These are phyloP conservation scores for Turnix velox DNA, from an alignment of 2,113 vertebrate species.

Conservation along the genomic window DNA sequence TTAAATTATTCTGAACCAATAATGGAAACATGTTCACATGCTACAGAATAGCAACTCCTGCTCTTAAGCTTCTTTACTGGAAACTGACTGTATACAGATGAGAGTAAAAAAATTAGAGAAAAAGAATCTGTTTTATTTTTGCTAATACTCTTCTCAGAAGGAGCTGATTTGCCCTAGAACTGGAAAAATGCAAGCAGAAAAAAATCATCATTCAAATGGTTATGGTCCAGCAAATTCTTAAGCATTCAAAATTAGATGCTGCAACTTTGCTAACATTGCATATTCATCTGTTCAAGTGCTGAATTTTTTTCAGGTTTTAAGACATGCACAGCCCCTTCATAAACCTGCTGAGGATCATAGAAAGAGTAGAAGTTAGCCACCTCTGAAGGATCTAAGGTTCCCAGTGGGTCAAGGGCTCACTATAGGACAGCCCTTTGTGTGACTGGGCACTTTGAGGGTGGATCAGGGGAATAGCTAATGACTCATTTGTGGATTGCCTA, in stretches of 20 bases:
- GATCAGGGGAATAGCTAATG: conserved; percentile 9
- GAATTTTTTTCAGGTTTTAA: not conserved
- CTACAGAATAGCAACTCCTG: not conserved
- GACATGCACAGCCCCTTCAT: not conserved
- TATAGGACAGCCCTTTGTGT: not conserved
- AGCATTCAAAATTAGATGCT: not conserved
- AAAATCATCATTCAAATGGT: not conserved
- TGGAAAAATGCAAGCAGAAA: not conserved
- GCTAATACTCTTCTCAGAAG: not conserved
- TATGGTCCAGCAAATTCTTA: not conserved
- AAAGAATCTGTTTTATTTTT: not conserved
- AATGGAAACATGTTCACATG: not conserved
- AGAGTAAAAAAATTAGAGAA: not conserved
- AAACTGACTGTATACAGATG: not conserved
- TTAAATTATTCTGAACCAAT: not conserved
- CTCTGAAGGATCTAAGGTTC: not conserved
- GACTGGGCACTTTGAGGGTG: not conserved
- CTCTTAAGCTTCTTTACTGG: not conserved
- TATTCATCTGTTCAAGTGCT: not conserved
- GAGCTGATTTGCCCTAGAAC: not conserved
- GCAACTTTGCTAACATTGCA: not conserved
- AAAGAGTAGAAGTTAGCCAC: not conserved
- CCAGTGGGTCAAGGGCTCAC: conserved; percentile 4
- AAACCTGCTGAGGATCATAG: not conserved
- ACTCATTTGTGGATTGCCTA: conserved; percentile 24